Evolutionary conservation across 1,140 invertebrate species (phyloP).

Genomic region (Leguminivora glycinivorella): DNA sequence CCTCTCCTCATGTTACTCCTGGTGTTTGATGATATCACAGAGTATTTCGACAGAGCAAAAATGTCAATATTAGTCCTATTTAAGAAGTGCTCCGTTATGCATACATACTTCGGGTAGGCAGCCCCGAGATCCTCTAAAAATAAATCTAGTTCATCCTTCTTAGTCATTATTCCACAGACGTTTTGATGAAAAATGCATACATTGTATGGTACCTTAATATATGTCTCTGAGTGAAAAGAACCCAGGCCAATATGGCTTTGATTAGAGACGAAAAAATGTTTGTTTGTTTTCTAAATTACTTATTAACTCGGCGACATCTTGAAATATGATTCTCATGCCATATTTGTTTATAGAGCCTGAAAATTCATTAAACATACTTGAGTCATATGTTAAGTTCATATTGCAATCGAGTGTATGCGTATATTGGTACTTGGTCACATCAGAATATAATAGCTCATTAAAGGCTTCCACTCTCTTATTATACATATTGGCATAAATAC

Average conservation of each 20-base stretch:
- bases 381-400: neutral
- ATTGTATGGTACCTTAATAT: neutral
- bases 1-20: slow-evolving; percentile 32
- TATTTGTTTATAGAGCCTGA: neutral
- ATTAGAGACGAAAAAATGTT: neutral
- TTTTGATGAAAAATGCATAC: slow-evolving; percentile 32
- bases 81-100: slow-evolving; percentile 34
- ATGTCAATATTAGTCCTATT: slow-evolving; percentile 3
- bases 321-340: neutral
- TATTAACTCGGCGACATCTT: neutral
- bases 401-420: neutral
- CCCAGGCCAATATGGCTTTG: neutral
- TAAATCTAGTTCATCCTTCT: slow-evolving; percentile 30
- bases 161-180: slow-evolving; percentile 31
- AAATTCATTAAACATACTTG: slow-evolving; percentile 14
- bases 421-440: neutral
- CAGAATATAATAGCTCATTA: neutral
- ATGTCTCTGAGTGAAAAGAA: neutral
- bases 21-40: slow-evolving; percentile 19
- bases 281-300: neutral
- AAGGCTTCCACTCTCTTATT: neutral
- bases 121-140: slow-evolving; percentile 9
- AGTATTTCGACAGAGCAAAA: slow-evolving; percentile 24
- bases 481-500: neutral
- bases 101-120: slow-evolving; percentile 14